A percentile compares a stretch with the other conserved stretches of the same genome.
Evolutionary conservation across 2,888 invertebrate genomes (phyloP).

Genomic region (Erebia ligea): DNA sequence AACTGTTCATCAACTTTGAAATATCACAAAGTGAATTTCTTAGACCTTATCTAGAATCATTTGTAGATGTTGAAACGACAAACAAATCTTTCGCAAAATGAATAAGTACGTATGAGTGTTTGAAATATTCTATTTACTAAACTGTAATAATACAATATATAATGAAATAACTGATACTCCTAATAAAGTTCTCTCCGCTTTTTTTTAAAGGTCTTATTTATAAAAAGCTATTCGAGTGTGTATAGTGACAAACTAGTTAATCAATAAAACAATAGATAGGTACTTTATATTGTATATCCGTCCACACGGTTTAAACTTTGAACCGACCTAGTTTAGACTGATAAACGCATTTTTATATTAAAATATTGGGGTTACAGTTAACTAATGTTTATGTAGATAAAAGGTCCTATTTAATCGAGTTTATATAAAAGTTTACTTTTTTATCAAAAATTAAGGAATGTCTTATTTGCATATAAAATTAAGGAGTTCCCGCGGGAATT

Average conservation of each 20-base stretch:
- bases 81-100: too few relatives aligned
- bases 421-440: not conserved
- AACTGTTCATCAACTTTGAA: not conserved
- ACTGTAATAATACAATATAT: too few relatives aligned
- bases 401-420: not conserved
- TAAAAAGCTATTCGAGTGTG: too few relatives aligned
- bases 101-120: too few relatives aligned
- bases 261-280: not conserved
- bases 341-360: slow-evolving; percentile 7
- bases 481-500: too few relatives aligned
- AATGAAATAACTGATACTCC: too few relatives aligned
- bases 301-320: slow-evolving; percentile 18
- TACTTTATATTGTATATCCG: not conserved
- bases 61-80: too few relatives aligned
- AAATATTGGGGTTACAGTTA: not conserved
- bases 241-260: not conserved
- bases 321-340: slow-evolving; percentile 11
- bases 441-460: too few relatives aligned
- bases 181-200: too few relatives aligned
- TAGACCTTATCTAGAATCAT: not conserved
- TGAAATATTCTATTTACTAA: too few relatives aligned
- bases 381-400: not conserved
- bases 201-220: too few relatives aligned
- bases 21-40: not conserved
- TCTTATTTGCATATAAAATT: too few relatives aligned